These are phyloP conservation scores for Caenorhabditis sp. DNA, from an alignment of 2,888 invertebrate species.

Conservation along the genomic window DNA sequence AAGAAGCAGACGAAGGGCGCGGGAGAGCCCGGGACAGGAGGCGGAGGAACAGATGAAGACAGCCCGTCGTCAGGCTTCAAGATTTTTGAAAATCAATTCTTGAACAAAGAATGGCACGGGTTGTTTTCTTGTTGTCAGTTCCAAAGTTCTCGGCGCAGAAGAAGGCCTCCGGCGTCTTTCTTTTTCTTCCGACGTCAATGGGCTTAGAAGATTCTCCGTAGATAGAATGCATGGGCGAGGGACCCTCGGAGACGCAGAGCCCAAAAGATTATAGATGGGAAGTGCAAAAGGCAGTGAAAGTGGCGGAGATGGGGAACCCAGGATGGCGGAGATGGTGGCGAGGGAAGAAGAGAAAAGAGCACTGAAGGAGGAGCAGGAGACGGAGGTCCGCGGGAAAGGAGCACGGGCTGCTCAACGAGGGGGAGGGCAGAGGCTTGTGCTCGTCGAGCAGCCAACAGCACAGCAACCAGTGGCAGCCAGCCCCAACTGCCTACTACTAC, in stretches of 20 bases:
- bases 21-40: constrained; percentile 2
- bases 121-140: constrained; percentile 7
- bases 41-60: too few relatives aligned
- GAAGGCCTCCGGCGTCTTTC: not conserved
- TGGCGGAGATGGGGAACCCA: constrained; percentile 3
- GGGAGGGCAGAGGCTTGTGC: constrained; percentile 1
- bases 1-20: not conserved
- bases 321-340: not conserved
- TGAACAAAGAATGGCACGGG: not conserved
- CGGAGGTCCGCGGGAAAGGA: constrained; percentile 17
- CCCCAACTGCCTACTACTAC: constrained; percentile 40
- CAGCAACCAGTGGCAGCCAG: constrained; percentile 20
- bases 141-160: not conserved
- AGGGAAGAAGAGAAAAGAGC: constrained; percentile 2
- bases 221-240: not conserved
- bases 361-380: not conserved
- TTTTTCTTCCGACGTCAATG: not conserved
- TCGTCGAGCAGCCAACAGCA: constrained; percentile 25
- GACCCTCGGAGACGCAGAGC: not conserved
- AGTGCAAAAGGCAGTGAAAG: constrained; percentile 26
- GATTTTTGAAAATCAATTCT: not conserved
- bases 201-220: constrained; percentile 1
- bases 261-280: constrained; percentile 32
- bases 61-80: too few relatives aligned
- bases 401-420: constrained; percentile 10